Percentiles rank a stretch among this genome's conserved stretches.
Evolutionary conservation across 2,888 invertebrate species (phyloP).

Genomic region (Geotrupes spiniger): DNA sequence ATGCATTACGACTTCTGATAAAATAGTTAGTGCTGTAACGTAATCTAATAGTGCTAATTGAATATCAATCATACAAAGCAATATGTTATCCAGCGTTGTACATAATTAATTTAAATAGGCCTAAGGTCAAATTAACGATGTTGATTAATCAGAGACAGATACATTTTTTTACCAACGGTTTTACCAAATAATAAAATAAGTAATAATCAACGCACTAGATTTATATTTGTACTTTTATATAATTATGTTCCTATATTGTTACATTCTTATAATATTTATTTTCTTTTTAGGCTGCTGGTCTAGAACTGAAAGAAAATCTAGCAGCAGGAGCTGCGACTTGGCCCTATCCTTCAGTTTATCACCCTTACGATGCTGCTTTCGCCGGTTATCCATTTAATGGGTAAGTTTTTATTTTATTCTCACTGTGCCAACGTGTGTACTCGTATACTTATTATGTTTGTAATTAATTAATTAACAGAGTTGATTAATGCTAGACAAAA

Average conservation of each 20-base stretch:
- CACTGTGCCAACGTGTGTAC: neutral
- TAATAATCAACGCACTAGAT: no score
- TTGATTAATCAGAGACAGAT: slow-evolving; percentile 26
- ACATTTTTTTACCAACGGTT: no score
- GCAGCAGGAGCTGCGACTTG: slow-evolving; percentile 80
- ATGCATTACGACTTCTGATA: slow-evolving; percentile 1
- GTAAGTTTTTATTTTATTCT: slow-evolving; percentile 59
- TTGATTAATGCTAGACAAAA: slow-evolving; percentile 7
- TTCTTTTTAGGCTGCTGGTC: slow-evolving; percentile 69
- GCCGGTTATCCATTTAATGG: slow-evolving; percentile 94
- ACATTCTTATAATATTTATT: no score
- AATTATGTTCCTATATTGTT: neutral
- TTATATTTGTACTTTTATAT: no score
- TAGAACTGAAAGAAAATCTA: slow-evolving; percentile 86
- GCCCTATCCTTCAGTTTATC: slow-evolving; percentile 90
- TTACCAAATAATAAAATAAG: no score
- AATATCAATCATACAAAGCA: slow-evolving; percentile 7
- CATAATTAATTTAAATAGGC: slow-evolving; percentile 14
- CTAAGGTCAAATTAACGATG: slow-evolving; percentile 24
- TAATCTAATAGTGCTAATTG: slow-evolving; percentile 2
- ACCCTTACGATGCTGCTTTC: slow-evolving; percentile 91
- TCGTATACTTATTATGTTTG: neutral
- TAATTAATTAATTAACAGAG: no score
- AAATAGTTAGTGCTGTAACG: neutral
- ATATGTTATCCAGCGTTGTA: slow-evolving; percentile 21